Conservation (phyloP, 2,888 invertebrate genomes). For the Blastobasis adustella region DNA sequence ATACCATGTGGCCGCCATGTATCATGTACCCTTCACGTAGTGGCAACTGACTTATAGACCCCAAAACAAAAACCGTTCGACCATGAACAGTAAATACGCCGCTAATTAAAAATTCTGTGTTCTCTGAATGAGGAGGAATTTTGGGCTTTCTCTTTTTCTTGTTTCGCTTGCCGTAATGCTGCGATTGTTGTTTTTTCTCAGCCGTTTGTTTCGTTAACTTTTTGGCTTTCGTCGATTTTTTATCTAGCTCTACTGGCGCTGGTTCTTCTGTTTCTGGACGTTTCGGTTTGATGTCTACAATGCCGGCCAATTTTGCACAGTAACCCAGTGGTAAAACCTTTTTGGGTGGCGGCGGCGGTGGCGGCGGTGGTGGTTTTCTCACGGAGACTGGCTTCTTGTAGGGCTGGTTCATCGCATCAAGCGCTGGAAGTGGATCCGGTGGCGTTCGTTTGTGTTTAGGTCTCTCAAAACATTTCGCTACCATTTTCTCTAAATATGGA, state of each 20-base stretch:
- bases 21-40: constrained; percentile 43
- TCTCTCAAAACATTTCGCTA: constrained; percentile 37
- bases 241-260: too few species aligned
- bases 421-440: constrained; percentile 48
- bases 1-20: constrained; percentile 44
- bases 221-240: too few species aligned
- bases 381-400: constrained; percentile 38
- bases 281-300: constrained; percentile 28
- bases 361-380: constrained; percentile 39
- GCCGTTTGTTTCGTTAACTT: too few species aligned
- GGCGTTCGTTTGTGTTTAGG: constrained; percentile 24
- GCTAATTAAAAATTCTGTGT: constrained; percentile 45
- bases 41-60: constrained; percentile 39
- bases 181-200: too few species aligned
- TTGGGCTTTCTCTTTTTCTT: not conserved
- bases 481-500: constrained; percentile 50
- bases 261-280: too few species aligned
- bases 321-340: constrained; percentile 38
- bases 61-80: constrained; percentile 40
- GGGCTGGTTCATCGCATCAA: constrained; percentile 49
- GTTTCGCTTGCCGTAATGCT: not conserved
- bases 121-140: constrained; percentile 10
- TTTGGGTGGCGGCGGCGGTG: constrained; percentile 53
- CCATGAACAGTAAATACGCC: constrained; percentile 43
- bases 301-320: constrained; percentile 51